These are phyloP conservation scores for Orthochromis malagaraziensis DNA, from an alignment of 2,113 vertebrate genomes.

Conservation along the genomic window DNA sequence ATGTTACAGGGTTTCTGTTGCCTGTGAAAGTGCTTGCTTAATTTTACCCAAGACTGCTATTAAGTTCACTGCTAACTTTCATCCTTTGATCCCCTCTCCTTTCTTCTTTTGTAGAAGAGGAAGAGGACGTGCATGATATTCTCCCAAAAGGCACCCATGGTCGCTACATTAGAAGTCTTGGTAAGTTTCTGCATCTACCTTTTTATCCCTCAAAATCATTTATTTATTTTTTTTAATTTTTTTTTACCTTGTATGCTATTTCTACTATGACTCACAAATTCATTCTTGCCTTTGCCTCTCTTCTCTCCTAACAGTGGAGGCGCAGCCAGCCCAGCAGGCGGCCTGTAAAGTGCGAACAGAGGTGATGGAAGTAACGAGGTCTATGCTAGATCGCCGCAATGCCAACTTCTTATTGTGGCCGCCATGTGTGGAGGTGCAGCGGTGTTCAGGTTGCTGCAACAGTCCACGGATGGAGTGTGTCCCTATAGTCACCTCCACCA, in stretches of 20 bases:
- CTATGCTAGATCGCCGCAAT: slow-evolving; percentile 84
- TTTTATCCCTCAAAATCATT: neutral
- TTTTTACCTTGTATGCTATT: neutral
- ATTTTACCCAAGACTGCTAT: neutral
- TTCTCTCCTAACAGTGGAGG: slow-evolving; percentile 51
- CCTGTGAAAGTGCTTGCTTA: neutral
- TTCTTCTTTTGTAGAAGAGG: slow-evolving; percentile 23
- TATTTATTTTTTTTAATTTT: accelerated
- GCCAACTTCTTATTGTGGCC: slow-evolving; percentile 94
- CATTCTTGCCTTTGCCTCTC: neutral
- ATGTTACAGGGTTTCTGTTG: neutral
- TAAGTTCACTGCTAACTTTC: neutral
- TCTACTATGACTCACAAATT: neutral
- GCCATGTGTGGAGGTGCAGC: slow-evolving; percentile 89
- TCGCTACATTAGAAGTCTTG: slow-evolving; percentile 49
- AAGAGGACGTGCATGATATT: slow-evolving; percentile 39
- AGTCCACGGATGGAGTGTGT: slow-evolving; percentile 76
- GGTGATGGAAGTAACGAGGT: slow-evolving; percentile 86
- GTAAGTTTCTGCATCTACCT: slow-evolving; percentile 27
- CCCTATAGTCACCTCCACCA: slow-evolving; percentile 73
- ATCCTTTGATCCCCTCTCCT: neutral
- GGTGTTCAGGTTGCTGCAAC: slow-evolving; percentile 95
- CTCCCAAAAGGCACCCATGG: slow-evolving; percentile 19
- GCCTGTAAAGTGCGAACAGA: slow-evolving; percentile 86
- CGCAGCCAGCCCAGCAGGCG: slow-evolving; percentile 78